Base-by-base conservation (phyloP, 2,797 vertebrate species). In the Centropyge bicolor region DNA sequence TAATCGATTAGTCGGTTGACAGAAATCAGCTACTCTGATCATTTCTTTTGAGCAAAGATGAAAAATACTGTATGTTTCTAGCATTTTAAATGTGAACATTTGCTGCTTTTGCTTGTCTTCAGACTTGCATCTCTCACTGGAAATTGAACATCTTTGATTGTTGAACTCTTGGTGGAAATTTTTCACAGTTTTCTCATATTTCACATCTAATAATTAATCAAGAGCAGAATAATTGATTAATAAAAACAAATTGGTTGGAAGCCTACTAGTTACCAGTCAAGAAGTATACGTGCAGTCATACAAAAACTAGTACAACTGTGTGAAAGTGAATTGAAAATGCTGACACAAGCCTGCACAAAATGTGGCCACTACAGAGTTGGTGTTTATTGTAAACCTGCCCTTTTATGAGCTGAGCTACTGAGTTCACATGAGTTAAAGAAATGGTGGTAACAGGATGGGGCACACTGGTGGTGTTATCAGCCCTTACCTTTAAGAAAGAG, bases 401-500 rank as follows among this genome's bases (percentile, higher is more conserved):
- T 10, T 3, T 0, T 27, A 14, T 54, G 52, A 27, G 12, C 10
- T n/a, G 57, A 40, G 20, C 27, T 31, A 31, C 27, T 31, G 27
- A 31, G 27, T 60, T 36, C 27, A 31, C 19, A 52, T 13, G 51
- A 24, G 24, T 54, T 54, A 19, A 19, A 56, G 24, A 35, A 19
- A 17, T 12, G 17, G 10, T 20, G 17, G 24, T 12, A n/a, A 16
- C 20, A 22, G 20, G 11, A 41, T 22, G 57, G 1, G 6, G 45
- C 45, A 46, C 7, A 19, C 17, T 19, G 45, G 45, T 19, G 43
- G 0, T 9, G 5, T 12, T 27, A 8, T 46, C 1, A 17, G 0
- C 0, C 2, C 81, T 88, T 84, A 96, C 96, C 96, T 95, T 96
- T 97, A 43, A 96, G 83, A 27, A 64, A 82, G 43, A 97, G 95